Conservation (phyloP, 2,888 invertebrate genomes). For the Didymodactylos carnosus region DNA sequence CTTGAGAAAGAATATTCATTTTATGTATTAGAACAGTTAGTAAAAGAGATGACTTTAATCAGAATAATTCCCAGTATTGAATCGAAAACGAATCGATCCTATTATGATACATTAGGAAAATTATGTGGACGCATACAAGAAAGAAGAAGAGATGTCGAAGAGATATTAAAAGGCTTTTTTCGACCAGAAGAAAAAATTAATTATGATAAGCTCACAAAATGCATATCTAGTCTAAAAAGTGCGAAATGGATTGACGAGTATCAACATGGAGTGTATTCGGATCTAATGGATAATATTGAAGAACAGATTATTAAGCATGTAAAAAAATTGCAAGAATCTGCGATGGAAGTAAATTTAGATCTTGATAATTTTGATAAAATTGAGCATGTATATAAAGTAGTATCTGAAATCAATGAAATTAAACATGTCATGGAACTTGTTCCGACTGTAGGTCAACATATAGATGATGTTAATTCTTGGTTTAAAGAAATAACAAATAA, state of each 20-base stretch:
- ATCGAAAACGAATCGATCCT: neutral
- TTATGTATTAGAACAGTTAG: neutral
- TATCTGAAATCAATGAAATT: neutral
- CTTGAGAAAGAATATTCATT: neutral
- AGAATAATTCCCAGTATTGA: neutral
- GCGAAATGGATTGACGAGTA: neutral
- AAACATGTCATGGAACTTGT: neutral
- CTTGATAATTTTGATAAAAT: neutral
- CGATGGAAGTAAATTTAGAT: neutral
- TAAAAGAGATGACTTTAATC: neutral
- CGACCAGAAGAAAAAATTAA: neutral
- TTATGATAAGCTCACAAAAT: neutral
- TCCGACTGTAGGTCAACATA: neutral
- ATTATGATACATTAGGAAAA: neutral
- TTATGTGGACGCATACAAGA: neutral
- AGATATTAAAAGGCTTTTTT: neutral
- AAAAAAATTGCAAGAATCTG: neutral
- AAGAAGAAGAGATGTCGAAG: neutral
- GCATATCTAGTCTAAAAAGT: neutral
- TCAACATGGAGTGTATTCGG: neutral
- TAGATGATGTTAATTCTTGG: neutral
- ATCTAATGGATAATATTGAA: neutral
- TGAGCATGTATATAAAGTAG: neutral
- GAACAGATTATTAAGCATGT: neutral
- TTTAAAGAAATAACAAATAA: neutral